phyloP scores from a whole-genome alignment of 2,888 invertebrate genomes.

The Limenitis camilla region DNA sequence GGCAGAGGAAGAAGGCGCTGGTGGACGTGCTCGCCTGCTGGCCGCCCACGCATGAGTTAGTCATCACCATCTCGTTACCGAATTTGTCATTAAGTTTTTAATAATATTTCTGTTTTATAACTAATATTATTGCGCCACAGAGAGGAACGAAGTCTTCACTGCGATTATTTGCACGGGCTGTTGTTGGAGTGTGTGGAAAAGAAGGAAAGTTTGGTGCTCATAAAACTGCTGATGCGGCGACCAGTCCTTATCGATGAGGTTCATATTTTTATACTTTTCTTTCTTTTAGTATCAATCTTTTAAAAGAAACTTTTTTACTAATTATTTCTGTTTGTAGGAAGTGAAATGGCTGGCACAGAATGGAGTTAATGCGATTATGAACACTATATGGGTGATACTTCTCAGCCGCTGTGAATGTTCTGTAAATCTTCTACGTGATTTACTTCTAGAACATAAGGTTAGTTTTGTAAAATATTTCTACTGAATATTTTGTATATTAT shows the following conservation, averaged over 20 bases:
- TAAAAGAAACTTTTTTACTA: not conserved
- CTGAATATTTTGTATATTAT: not conserved
- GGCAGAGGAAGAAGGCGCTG: conserved; percentile 51
- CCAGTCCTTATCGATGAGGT: conserved; percentile 52
- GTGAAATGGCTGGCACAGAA: conserved; percentile 39
- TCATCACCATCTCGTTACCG: not conserved
- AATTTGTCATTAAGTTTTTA: not conserved
- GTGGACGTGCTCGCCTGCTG: conserved; percentile 59
- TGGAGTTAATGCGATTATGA: conserved; percentile 33
- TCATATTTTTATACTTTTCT: not conserved
- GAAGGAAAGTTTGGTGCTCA: conserved; percentile 44
- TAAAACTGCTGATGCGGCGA: conserved; percentile 46
- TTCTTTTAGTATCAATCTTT: not conserved
- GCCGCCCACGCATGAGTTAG: conserved; percentile 37
- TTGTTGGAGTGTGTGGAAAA: conserved; percentile 31
- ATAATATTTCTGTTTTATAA: not conserved
- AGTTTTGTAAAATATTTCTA: not conserved
- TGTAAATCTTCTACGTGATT: conserved; percentile 34
- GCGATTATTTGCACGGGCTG: conserved; percentile 40
- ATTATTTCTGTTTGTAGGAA: conserved; percentile 41
- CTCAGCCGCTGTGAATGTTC: conserved; percentile 43
- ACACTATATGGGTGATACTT: conserved; percentile 51
- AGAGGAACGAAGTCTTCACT: conserved; percentile 42
- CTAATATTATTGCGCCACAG: conserved; percentile 28
- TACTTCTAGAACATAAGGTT: conserved; percentile 44